Evolutionary conservation across 1,140 invertebrate species (phyloP).

Genomic region (Spodoptera frugiperda): DNA sequence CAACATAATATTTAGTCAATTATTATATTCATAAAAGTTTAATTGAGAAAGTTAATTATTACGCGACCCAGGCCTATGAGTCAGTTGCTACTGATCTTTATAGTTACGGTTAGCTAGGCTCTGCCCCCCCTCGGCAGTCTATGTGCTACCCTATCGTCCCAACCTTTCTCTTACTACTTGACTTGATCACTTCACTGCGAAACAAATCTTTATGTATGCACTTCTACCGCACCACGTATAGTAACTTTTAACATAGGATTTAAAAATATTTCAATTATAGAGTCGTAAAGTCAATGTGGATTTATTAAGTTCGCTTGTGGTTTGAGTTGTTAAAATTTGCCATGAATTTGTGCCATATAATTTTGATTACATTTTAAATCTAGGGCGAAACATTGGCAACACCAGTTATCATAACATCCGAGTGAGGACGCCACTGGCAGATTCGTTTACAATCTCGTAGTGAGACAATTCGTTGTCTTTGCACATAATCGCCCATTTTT

Average conservation of each 20-base stretch:
- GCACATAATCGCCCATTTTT: slow-evolving; percentile 37
- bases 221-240: slow-evolving; percentile 26
- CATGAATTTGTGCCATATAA: slow-evolving; percentile 19
- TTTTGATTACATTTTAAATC: slow-evolving; percentile 20
- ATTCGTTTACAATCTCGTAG: not conserved
- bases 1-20: slow-evolving; percentile 52
- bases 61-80: slow-evolving; percentile 66
- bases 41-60: slow-evolving; percentile 27
- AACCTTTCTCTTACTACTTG: slow-evolving; percentile 16
- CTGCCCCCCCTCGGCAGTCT: slow-evolving; percentile 12
- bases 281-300: slow-evolving; percentile 34
- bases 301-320: slow-evolving; percentile 24
- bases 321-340: slow-evolving; percentile 23
- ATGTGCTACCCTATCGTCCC: slow-evolving; percentile 8
- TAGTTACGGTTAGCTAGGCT: slow-evolving; percentile 24
- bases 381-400: slow-evolving; percentile 39
- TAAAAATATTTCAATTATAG: slow-evolving; percentile 33
- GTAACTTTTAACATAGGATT: slow-evolving; percentile 25
- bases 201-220: slow-evolving; percentile 16
- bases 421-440: slow-evolving; percentile 20
- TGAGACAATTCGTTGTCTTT: slow-evolving; percentile 30
- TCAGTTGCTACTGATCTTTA: slow-evolving; percentile 54
- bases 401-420: not conserved
- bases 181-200: slow-evolving; percentile 38
- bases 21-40: slow-evolving; percentile 48